Conservation (phyloP, 1,140 invertebrate genomes). For the Lordiphosa mommai region DNA sequence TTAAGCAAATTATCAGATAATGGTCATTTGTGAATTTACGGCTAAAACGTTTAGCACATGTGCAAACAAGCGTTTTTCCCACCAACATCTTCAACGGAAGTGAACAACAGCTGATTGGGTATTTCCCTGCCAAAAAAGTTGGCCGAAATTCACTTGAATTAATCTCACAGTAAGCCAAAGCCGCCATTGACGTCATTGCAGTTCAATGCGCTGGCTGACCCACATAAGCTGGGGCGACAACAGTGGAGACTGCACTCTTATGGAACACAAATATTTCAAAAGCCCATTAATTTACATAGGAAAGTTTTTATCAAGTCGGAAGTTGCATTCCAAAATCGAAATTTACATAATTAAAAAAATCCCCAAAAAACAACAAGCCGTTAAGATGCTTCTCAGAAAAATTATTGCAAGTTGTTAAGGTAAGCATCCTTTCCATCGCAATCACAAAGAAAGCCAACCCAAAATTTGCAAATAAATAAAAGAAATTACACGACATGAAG, state of each 20-base stretch:
- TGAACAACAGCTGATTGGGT: constrained; percentile 34
- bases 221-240: constrained; percentile 30
- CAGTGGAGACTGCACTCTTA: background rate
- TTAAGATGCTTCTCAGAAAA: constrained; percentile 53
- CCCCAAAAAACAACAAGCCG: background rate
- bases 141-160: constrained; percentile 56
- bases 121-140: constrained; percentile 45
- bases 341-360: background rate
- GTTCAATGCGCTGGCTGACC: constrained; percentile 32
- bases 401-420: too few relatives aligned
- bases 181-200: constrained; percentile 44
- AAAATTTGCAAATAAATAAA: constrained; percentile 65
- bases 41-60: constrained; percentile 47
- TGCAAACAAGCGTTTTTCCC: constrained; percentile 45
- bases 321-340: constrained; percentile 18
- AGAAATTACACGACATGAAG: constrained; percentile 23
- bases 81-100: constrained; percentile 57
- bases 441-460: constrained; percentile 55
- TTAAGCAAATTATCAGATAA: constrained; percentile 56
- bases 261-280: too few relatives aligned
- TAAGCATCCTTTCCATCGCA: too few relatives aligned
- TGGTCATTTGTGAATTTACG: constrained; percentile 56
- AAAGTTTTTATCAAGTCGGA: constrained; percentile 1
- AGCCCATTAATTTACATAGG: background rate
- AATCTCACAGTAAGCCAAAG: constrained; percentile 16